Percentiles rank a stretch among this genome's conserved stretches.
phyloP scores from a whole-genome alignment of 1,140 invertebrate species.

The Hirudo medicinalis region DNA sequence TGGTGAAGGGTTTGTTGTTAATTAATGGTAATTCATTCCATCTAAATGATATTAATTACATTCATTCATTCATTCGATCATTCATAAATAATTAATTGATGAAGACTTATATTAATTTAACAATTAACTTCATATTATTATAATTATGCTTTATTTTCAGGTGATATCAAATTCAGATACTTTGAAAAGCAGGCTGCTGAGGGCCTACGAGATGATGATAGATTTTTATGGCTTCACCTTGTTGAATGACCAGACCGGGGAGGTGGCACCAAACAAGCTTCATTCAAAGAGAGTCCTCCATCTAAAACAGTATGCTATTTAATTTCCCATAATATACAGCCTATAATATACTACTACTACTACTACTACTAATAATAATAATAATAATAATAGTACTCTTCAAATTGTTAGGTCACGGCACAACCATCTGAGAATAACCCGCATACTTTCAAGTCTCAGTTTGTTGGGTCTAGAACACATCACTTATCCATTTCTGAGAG shows the following conservation, averaged over 20 bases:
- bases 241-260: neutral
- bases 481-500: neutral
- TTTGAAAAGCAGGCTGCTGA: neutral
- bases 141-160: too few species aligned
- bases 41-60: too few species aligned
- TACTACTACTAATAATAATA: too few species aligned
- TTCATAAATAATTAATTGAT: too few species aligned
- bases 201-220: neutral
- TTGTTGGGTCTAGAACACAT: neutral
- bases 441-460: neutral
- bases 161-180: too few species aligned
- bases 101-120: too few species aligned
- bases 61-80: too few species aligned
- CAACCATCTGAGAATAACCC: neutral
- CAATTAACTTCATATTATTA: too few species aligned
- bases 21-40: too few species aligned
- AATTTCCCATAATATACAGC: neutral
- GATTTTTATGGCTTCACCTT: conserved; percentile 7
- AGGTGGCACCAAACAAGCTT: neutral
- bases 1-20: too few species aligned
- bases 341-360: too few species aligned
- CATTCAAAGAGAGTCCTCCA: neutral
- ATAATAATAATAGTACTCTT: too few species aligned
- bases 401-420: neutral
- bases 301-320: neutral